Conservation (phyloP, 2,888 invertebrate species). For the Leucoma salicis region DNA sequence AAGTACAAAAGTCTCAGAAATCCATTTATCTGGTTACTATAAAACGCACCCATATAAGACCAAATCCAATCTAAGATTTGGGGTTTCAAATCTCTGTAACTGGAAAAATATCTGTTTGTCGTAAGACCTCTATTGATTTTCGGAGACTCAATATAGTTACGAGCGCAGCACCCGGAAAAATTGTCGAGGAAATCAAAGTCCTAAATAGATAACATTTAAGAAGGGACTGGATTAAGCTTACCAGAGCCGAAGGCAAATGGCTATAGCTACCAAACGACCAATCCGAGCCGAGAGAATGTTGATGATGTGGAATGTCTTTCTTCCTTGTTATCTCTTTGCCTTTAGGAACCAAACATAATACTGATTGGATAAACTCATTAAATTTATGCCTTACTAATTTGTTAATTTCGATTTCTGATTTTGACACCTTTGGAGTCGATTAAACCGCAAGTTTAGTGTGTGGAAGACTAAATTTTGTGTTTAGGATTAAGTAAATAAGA, state of each 20-base stretch:
- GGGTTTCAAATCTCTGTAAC: slow-evolving; percentile 12
- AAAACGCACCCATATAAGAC: slow-evolving; percentile 1
- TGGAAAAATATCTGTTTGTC: slow-evolving; percentile 28
- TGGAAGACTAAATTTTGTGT: not conserved
- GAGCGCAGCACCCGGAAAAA: slow-evolving; percentile 26
- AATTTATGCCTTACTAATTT: slow-evolving; percentile 3
- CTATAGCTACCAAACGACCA: slow-evolving; percentile 12
- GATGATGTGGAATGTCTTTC: slow-evolving; percentile 12
- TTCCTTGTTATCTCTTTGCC: slow-evolving; percentile 11
- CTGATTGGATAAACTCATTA: slow-evolving; percentile 27
- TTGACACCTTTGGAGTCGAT: slow-evolving; percentile 1
- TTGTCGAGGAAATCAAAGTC: slow-evolving; percentile 16
- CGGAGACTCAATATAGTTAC: slow-evolving; percentile 31
- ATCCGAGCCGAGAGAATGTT: slow-evolving; percentile 11
- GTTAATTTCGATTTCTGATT: not conserved
- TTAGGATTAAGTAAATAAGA: too few species aligned
- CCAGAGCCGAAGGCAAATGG: slow-evolving; percentile 15
- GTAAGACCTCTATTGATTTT: slow-evolving; percentile 27
- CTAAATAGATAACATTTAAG: slow-evolving; percentile 19
- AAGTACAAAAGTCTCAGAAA: not conserved
- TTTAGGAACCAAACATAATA: slow-evolving; percentile 10
- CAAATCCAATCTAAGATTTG: slow-evolving; percentile 23
- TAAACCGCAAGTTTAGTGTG: slow-evolving; percentile 7
- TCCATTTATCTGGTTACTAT: not conserved
- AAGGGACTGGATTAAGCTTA: slow-evolving; percentile 24